Evolutionary conservation across 2,113 vertebrate species (phyloP).

Genomic region (Daubentonia madagascariensis): DNA sequence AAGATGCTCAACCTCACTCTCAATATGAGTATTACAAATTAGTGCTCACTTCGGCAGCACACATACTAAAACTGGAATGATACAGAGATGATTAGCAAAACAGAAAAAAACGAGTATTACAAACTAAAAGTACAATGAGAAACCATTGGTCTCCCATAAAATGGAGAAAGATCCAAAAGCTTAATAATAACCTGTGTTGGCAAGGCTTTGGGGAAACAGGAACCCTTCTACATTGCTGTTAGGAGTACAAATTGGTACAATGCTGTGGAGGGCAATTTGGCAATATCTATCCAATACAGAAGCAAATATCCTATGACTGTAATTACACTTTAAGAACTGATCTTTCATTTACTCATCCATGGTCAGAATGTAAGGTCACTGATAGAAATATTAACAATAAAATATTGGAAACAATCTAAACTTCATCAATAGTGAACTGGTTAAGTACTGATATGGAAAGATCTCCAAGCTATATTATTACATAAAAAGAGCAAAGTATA

Average conservation of each 20-base stretch:
- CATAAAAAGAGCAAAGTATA: background rate
- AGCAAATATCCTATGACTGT: background rate
- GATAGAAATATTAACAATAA: background rate
- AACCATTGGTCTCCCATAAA: background rate
- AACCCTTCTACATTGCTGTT: background rate
- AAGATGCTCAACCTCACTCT: background rate
- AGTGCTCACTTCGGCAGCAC: too few species aligned
- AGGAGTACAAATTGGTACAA: background rate
- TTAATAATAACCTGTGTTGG: background rate
- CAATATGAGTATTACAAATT: background rate
- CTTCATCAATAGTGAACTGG: background rate
- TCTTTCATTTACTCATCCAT: background rate
- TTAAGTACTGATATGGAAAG: background rate
- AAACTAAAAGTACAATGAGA: background rate
- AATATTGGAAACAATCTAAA: background rate
- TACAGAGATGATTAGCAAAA: too few species aligned
- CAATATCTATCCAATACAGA: background rate
- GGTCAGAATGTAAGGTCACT: background rate
- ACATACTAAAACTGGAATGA: too few species aligned
- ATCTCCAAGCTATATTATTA: background rate
- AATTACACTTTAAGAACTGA: background rate
- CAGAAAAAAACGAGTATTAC: background rate
- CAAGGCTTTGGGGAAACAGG: background rate
- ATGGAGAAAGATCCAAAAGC: background rate
- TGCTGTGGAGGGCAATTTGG: background rate